Evolutionary conservation across 92 coral and sea anemone species (phyloP).

Genomic region (Palythoa grandis): DNA sequence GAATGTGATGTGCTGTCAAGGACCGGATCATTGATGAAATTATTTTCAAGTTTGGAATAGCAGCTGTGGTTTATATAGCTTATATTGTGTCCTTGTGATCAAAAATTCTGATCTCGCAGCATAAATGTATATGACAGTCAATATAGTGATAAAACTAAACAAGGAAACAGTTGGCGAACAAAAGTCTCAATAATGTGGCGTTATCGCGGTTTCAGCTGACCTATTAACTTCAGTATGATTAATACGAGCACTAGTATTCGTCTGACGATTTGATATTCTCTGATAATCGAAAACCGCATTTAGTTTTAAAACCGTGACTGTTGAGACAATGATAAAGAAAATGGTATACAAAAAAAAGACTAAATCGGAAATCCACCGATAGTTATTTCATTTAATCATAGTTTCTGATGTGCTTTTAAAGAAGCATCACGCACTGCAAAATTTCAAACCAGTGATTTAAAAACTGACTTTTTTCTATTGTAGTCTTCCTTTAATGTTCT

Average conservation of each 20-base stretch:
- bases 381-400: too few relatives aligned
- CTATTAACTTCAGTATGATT: background rate
- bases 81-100: background rate
- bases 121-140: background rate
- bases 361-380: too few relatives aligned
- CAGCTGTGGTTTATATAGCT: background rate
- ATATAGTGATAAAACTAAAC: background rate
- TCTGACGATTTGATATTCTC: background rate
- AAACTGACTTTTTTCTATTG: too few relatives aligned
- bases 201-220: background rate
- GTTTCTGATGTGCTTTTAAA: too few relatives aligned
- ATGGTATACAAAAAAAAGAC: too few relatives aligned
- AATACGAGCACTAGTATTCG: background rate
- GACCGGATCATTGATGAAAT: background rate
- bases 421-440: too few relatives aligned
- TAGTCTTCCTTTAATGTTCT: too few relatives aligned
- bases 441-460: too few relatives aligned
- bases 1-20: conserved; percentile 17
- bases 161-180: background rate
- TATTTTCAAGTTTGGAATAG: background rate
- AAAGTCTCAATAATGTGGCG: background rate
- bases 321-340: background rate
- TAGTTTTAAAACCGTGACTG: background rate
- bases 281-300: background rate
- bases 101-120: background rate